Evolutionary conservation across 2,113 vertebrate genomes (phyloP).

Genomic region (Bagarius yarrelli): DNA sequence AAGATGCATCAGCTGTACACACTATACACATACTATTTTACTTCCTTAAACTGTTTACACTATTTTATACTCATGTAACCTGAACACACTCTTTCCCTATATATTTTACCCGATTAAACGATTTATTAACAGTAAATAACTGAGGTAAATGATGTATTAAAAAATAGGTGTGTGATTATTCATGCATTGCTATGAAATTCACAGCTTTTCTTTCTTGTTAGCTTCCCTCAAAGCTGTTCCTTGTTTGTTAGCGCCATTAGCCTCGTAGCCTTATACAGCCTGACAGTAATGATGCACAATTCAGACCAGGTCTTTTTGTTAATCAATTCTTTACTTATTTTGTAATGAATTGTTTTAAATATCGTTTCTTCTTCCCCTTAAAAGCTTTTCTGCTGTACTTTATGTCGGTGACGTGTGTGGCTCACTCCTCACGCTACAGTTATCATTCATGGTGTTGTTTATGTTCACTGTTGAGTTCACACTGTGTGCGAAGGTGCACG

Average conservation of each 20-base stretch:
- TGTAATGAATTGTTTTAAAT: not conserved
- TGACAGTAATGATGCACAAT: not conserved
- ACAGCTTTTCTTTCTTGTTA: not conserved
- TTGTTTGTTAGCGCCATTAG: not conserved
- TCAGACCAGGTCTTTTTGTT: not conserved
- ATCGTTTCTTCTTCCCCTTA: not conserved
- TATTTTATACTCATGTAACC: too few relatives aligned
- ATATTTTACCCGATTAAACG: too few relatives aligned
- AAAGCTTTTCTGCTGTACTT: not conserved
- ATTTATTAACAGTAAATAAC: not conserved
- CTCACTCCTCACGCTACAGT: not conserved
- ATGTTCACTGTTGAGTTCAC: not conserved
- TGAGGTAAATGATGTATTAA: not conserved
- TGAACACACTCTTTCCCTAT: too few relatives aligned
- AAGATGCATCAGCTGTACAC: too few relatives aligned
- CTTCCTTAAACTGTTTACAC: not conserved
- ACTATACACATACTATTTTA: not conserved
- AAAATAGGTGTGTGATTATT: not conserved
- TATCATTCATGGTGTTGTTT: not conserved
- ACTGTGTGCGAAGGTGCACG: not conserved
- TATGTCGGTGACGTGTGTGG: not conserved
- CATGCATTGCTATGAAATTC: not conserved
- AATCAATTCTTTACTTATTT: not conserved
- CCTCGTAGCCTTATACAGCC: not conserved
- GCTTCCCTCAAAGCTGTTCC: not conserved